A percentile compares a stretch with the other conserved stretches of the same genome.
These are phyloP conservation scores for Aleiodes sp. DNA, from an alignment of 1,140 invertebrate genomes.

Conservation along the genomic window DNA sequence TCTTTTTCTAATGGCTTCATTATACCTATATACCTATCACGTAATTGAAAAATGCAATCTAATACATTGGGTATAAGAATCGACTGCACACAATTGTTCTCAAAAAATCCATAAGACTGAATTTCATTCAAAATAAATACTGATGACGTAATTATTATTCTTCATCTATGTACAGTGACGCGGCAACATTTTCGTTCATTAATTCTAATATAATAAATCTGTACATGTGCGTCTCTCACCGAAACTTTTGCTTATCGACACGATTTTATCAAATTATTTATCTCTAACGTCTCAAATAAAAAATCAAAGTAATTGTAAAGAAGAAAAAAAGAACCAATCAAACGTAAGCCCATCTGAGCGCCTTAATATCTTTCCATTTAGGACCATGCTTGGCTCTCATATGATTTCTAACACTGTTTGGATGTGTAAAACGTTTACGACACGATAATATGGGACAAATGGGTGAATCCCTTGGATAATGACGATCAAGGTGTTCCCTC, in stretches of 20 bases:
- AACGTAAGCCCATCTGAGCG: constrained; percentile 76
- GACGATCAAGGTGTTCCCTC: constrained; percentile 78
- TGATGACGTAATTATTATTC: neutral
- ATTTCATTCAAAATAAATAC: constrained; percentile 7
- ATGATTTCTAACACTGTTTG: constrained; percentile 84
- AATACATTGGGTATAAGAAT: neutral
- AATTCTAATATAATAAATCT: neutral
- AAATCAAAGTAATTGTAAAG: neutral
- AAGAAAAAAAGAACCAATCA: constrained; percentile 44
- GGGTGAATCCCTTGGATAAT: constrained; percentile 83
- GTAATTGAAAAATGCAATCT: neutral
- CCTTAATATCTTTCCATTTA: constrained; percentile 84
- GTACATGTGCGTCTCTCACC: constrained; percentile 6
- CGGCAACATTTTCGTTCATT: too few species aligned
- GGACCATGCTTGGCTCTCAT: constrained; percentile 82
- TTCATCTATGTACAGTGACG: constrained; percentile 15
- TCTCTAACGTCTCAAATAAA: too few species aligned
- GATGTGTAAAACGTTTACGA: constrained; percentile 78
- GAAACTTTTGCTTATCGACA: neutral
- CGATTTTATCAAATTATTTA: too few species aligned
- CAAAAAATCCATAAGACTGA: constrained; percentile 9
- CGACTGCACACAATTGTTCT: constrained; percentile 4
- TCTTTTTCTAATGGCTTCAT: too few species aligned
- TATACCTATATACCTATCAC: constrained; percentile 30
- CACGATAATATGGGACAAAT: constrained; percentile 79